Conservation (phyloP, 2,888 invertebrate species). For the Meandrusa payeni region DNA sequence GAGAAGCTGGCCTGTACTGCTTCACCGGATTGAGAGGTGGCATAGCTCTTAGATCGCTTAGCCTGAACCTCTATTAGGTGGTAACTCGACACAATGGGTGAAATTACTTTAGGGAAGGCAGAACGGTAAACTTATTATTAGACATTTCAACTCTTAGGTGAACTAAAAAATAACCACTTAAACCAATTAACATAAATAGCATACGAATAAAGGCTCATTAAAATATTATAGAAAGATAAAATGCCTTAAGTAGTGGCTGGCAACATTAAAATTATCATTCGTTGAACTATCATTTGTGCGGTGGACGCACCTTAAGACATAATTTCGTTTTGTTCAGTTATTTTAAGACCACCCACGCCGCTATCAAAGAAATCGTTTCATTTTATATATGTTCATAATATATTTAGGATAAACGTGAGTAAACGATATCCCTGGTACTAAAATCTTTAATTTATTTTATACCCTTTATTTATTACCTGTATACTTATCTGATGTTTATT, state of each 20-base stretch:
- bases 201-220: constrained; percentile 16
- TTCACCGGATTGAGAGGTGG: too few relatives aligned
- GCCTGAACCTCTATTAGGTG: too few relatives aligned
- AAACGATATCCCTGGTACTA: constrained; percentile 2
- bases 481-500: too few relatives aligned
- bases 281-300: constrained; percentile 1
- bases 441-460: background rate
- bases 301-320: background rate
- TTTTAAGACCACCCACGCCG: constrained; percentile 21
- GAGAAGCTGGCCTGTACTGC: too few relatives aligned
- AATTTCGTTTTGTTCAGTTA: constrained; percentile 14
- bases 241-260: constrained; percentile 6
- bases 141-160: too few relatives aligned
- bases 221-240: constrained; percentile 18
- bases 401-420: background rate
- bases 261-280: constrained; percentile 12
- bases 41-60: too few relatives aligned
- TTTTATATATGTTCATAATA: background rate
- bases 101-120: too few relatives aligned
- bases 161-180: too few relatives aligned
- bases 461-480: too few relatives aligned
- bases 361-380: background rate
- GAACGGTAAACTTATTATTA: too few relatives aligned
- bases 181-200: constrained; percentile 17
- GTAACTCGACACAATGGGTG: too few relatives aligned